A percentile compares a stretch with the other conserved stretches of the same genome.
Evolutionary conservation across 2,113 vertebrate species (phyloP).

Genomic region (Rhagologus leucostigma): DNA sequence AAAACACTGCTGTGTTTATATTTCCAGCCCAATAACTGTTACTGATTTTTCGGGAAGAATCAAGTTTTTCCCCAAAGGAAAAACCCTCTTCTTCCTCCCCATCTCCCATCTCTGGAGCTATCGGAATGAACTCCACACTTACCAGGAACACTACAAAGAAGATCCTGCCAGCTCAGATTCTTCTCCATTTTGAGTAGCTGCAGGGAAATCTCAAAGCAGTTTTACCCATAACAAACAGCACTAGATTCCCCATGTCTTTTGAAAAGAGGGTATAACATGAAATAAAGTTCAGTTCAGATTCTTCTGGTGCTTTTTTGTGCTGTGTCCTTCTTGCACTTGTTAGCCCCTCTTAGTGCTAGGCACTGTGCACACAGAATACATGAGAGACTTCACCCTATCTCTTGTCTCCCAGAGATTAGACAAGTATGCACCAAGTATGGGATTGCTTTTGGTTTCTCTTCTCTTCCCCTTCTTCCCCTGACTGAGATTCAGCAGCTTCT

Average conservation of each 20-base stretch:
- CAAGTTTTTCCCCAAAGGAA: neutral
- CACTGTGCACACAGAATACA: neutral
- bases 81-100: neutral
- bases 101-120: neutral
- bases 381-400: neutral
- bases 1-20: neutral
- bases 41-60: neutral
- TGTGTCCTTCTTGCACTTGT: neutral
- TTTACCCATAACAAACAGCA: neutral
- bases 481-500: conserved; percentile 9
- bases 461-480: neutral
- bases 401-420: neutral
- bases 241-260: neutral
- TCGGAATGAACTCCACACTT: neutral
- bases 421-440: neutral
- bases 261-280: neutral
- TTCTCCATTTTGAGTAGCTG: neutral
- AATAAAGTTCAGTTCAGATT: neutral
- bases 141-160: neutral
- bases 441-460: neutral
- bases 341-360: neutral
- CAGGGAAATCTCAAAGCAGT: neutral
- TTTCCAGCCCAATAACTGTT: neutral
- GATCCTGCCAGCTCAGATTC: neutral
- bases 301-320: neutral